Percentiles rank a stretch among this genome's conserved stretches.
These are phyloP conservation scores for Epizoanthus stellaris DNA, from an alignment of 92 coral and sea anemone species.

Conservation along the genomic window DNA sequence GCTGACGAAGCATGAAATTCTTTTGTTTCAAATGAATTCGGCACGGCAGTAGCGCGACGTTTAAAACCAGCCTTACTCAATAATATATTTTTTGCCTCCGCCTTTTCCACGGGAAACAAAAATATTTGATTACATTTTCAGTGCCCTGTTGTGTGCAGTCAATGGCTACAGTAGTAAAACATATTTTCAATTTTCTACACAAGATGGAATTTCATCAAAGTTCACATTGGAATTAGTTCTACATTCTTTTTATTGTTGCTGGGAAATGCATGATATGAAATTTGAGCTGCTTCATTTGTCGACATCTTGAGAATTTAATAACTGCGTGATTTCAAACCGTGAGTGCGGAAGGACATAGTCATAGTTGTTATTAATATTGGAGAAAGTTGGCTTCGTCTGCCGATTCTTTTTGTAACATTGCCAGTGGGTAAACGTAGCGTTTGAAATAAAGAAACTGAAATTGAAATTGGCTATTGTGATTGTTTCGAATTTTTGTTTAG, in stretches of 20 bases:
- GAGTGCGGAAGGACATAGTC: background rate
- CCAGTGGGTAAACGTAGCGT: slow-evolving; percentile 10
- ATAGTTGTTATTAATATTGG: slow-evolving; percentile 1
- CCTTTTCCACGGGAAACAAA: background rate
- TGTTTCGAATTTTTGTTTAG: background rate
- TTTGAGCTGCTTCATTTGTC: background rate
- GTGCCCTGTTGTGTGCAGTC: background rate
- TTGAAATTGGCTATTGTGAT: background rate
- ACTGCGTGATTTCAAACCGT: slow-evolving; percentile 19
- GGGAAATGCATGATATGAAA: background rate
- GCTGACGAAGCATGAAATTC: no score
- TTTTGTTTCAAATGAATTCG: no score
- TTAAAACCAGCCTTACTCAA: no score
- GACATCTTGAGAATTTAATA: slow-evolving; percentile 24
- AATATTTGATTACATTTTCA: background rate
- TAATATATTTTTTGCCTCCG: background rate
- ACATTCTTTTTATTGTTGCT: background rate
- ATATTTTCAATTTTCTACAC: background rate
- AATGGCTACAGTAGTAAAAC: background rate
- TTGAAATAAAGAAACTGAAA: background rate
- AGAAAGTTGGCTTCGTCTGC: background rate
- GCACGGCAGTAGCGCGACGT: no score
- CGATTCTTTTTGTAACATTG: background rate
- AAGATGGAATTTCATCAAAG: background rate
- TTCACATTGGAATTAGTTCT: background rate